Conservation (phyloP, 2,113 vertebrate genomes). For the Anas platyrhynchos region DNA sequence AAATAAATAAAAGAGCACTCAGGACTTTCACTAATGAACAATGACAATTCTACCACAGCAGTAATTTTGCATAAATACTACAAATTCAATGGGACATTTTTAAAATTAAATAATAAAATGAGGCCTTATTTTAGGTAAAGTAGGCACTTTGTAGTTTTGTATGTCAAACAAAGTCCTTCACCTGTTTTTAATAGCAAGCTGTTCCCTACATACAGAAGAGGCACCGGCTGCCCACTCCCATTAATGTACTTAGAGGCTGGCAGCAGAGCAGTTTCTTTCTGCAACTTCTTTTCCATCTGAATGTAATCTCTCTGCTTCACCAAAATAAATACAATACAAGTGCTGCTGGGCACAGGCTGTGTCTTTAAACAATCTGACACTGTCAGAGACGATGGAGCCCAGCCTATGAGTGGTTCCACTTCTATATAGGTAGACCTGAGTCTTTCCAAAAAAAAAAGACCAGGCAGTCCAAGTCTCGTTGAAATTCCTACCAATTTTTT, state of each 20-base stretch:
- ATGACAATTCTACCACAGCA: not conserved
- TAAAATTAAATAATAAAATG: not conserved
- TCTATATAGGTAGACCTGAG: not conserved
- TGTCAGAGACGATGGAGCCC: not conserved
- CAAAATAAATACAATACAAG: not conserved
- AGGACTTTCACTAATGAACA: not conserved
- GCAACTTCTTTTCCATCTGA: not conserved
- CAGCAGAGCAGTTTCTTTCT: not conserved
- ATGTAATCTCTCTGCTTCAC: not conserved
- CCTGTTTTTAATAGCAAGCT: not conserved
- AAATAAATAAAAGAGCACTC: not conserved
- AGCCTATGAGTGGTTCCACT: not conserved
- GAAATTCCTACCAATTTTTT: not conserved
- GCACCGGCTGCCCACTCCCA: not conserved
- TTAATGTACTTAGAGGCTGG: not conserved
- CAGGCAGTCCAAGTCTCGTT: not conserved
- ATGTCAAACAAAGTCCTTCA: not conserved
- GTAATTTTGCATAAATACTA: not conserved
- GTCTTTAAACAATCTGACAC: not conserved
- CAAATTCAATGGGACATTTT: not conserved
- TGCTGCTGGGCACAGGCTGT: not conserved
- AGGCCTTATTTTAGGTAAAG: not conserved
- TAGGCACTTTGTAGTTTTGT: not conserved
- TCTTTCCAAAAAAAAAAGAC: not conserved
- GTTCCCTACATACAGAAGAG: not conserved